These are phyloP conservation scores for Zelleria hepariella DNA, from an alignment of 2,888 invertebrate species.

Conservation along the genomic window DNA sequence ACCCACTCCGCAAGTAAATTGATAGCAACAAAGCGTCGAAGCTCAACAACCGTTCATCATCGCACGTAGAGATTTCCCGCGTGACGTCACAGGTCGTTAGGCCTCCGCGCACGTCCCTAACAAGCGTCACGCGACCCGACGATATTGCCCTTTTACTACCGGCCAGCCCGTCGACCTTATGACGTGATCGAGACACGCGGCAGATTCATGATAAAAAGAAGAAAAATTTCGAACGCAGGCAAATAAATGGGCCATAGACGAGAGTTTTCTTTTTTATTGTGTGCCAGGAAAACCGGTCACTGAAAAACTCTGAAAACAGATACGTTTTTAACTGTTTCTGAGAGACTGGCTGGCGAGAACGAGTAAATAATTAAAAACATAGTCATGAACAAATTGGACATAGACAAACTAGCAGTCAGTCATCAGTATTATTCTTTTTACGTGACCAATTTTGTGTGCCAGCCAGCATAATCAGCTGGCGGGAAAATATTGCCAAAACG, in stretches of 20 bases:
- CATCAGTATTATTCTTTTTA: conserved; percentile 17
- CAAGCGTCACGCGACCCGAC: conserved; percentile 18
- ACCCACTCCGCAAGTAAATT: not conserved
- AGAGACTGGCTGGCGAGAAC: no score
- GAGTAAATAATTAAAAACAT: no score
- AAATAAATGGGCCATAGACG: not conserved
- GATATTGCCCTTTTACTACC: conserved; percentile 15
- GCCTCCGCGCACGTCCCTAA: conserved; percentile 28
- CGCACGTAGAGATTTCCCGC: not conserved
- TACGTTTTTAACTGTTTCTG: no score
- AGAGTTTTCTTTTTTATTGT: not conserved
- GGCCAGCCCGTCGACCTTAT: conserved; percentile 5
- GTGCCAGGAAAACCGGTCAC: not conserved
- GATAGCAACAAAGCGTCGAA: not conserved
- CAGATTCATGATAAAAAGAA: not conserved
- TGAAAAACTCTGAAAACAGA: no score
- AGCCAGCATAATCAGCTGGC: not conserved
- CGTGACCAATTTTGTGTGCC: conserved; percentile 36
- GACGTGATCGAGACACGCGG: not conserved
- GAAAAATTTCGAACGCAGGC: no score
- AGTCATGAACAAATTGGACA: conserved; percentile 2
- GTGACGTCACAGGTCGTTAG: conserved; percentile 24
- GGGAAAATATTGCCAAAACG: not conserved
- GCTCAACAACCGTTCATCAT: not conserved
- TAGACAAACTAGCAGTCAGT: not conserved